Percentiles rank a stretch among this genome's conserved stretches.
Evolutionary conservation across 1,140 invertebrate species (phyloP).

Genomic region (Drosophila nigrodunni): DNA sequence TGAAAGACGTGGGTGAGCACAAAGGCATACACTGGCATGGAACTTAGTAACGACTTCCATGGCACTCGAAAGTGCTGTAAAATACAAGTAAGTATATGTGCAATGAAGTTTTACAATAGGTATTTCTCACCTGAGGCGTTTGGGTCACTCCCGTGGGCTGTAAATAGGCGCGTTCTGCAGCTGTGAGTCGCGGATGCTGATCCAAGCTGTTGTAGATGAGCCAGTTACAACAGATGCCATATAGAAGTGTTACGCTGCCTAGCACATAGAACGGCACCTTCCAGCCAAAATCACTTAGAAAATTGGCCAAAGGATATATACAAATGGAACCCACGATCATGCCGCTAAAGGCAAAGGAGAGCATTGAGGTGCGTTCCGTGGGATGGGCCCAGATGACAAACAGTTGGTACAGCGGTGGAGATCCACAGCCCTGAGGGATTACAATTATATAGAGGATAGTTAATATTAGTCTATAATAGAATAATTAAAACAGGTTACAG

Average conservation of each 20-base stretch:
- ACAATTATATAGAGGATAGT: too few species aligned
- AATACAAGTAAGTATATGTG: not conserved
- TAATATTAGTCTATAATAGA: too few species aligned
- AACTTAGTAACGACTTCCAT: slow-evolving; percentile 62
- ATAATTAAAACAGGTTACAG: too few species aligned
- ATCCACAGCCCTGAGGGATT: slow-evolving; percentile 64
- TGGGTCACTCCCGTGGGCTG: slow-evolving; percentile 18
- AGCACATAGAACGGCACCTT: slow-evolving; percentile 68
- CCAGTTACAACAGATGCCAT: slow-evolving; percentile 61
- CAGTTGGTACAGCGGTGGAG: slow-evolving; percentile 73
- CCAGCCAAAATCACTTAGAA: slow-evolving; percentile 68
- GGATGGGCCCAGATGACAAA: slow-evolving; percentile 79
- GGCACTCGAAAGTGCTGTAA: slow-evolving; percentile 47
- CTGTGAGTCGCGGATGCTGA: slow-evolving; percentile 66
- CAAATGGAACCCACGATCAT: slow-evolving; percentile 61
- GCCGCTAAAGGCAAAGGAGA: slow-evolving; percentile 75
- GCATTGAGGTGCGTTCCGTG: slow-evolving; percentile 67
- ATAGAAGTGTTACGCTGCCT: slow-evolving; percentile 48
- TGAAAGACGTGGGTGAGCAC: slow-evolving; percentile 75
- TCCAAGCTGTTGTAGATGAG: slow-evolving; percentile 69
- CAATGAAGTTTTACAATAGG: not conserved
- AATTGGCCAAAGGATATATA: slow-evolving; percentile 67
- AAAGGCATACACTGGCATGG: slow-evolving; percentile 61
- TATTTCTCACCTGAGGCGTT: slow-evolving; percentile 25
- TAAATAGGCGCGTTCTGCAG: slow-evolving; percentile 58